Base-by-base conservation (phyloP, 2,888 invertebrate species). In the Tinea pellionella region DNA sequence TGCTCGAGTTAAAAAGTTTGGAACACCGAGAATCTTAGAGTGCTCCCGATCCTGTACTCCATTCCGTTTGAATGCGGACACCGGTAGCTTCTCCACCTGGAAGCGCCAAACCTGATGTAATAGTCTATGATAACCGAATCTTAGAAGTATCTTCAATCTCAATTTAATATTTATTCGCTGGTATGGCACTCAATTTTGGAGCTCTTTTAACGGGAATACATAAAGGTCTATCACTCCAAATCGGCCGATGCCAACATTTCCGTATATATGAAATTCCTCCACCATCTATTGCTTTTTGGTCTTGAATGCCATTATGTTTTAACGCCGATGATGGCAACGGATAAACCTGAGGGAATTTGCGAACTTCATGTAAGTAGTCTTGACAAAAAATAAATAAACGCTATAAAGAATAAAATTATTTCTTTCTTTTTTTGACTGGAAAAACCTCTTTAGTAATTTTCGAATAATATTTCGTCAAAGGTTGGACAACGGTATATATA, bases 21-120 rank as follows among this genome's bases (percentile, higher is more conserved):
- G 63, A 63, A 81, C 74, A 58, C 83, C 83, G 64, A 79, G 69
- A 59, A 70, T 62, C 67, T 72, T 76, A 60, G 86, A 84, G 70
- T 82, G 78, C 65, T 84, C 82, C 67, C 83, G 81, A 65, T 86
- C 86, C 67, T 86, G 86, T 75, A 85, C 80, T 63, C 86, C 86
- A 65, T 86, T 86, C 61, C 86, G 81, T 71, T 85, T 86, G 74
- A 86, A 85, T 62, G 84, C 83, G 63, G 77, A 65, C 63, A 81
- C 78, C 61, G 86, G 86, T 64, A 85, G 68, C 71, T 71, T 66
- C 66, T 69, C 70, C 65, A 86, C 85, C 86, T 86, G 86, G 70
- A 86, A 86, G 69, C 73, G 73, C 78, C 68, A 74, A 78, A 47
- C 47, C 47, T 12, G 47, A 16, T 47, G 47, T 16, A 37, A 9